These are phyloP conservation scores for Gadus chalcogrammus DNA, from an alignment of 2,113 vertebrate genomes.

Conservation along the genomic window DNA sequence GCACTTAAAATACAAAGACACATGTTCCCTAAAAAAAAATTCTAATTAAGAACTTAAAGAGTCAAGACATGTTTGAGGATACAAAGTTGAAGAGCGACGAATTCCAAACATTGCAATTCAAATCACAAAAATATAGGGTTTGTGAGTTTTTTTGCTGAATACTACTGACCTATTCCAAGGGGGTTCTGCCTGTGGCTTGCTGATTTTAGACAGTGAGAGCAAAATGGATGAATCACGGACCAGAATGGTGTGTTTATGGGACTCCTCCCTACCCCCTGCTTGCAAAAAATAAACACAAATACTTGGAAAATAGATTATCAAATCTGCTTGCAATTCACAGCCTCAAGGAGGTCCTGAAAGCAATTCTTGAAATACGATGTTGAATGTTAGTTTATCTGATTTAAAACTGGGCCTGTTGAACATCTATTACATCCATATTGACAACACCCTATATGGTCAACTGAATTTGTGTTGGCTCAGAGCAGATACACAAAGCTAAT, in stretches of 20 bases:
- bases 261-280: constrained; percentile 39
- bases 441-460: too few relatives aligned
- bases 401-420: too few relatives aligned
- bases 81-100: too few relatives aligned
- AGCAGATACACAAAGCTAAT: too few relatives aligned
- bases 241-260: constrained; percentile 39
- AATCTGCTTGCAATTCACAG: constrained; percentile 16
- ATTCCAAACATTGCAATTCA: not conserved
- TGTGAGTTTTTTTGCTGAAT: constrained; percentile 1
- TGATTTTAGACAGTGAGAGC: constrained; percentile 18
- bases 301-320: constrained; percentile 28
- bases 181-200: constrained; percentile 14
- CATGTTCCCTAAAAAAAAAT: too few relatives aligned
- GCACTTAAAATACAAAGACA: too few relatives aligned
- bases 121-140: not conserved
- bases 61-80: too few relatives aligned
- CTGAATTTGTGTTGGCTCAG: too few relatives aligned
- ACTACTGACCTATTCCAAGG: not conserved
- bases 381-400: too few relatives aligned
- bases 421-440: too few relatives aligned
- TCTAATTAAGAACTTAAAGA: too few relatives aligned
- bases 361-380: constrained; percentile 3
- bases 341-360: constrained; percentile 12
- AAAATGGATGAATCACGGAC: constrained; percentile 38
- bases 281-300: constrained; percentile 30